These are phyloP conservation scores for Amphilophus citrinellus DNA, from an alignment of 2,113 vertebrate species.

Conservation along the genomic window DNA sequence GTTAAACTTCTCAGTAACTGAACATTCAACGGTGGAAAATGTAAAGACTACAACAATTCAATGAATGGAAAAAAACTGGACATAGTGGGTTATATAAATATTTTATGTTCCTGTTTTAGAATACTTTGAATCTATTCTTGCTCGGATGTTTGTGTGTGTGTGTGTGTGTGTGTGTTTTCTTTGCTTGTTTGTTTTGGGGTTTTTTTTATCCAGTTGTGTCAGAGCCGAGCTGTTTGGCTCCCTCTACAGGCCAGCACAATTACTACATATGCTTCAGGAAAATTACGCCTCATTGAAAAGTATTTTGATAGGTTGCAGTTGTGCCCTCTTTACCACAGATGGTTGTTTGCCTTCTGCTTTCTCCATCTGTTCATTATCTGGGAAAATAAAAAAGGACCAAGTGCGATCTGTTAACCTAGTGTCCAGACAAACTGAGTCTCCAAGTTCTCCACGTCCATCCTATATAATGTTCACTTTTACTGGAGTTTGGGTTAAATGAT, in stretches of 20 bases:
- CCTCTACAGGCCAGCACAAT: background rate
- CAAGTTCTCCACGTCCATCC: background rate
- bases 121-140: background rate
- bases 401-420: background rate
- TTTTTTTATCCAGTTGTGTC: background rate
- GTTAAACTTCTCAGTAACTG: background rate
- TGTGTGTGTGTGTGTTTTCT: too few relatives aligned
- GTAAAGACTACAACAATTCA: background rate
- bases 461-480: background rate
- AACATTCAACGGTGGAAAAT: background rate
- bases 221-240: background rate
- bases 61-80: background rate
- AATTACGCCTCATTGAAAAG: background rate
- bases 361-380: accelerated
- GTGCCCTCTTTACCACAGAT: too few relatives aligned
- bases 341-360: accelerated
- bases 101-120: background rate
- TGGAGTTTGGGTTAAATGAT: background rate
- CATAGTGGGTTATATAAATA: background rate
- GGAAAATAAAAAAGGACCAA: background rate
- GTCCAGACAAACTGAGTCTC: background rate
- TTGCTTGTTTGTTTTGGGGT: too few relatives aligned
- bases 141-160: background rate
- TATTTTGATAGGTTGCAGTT: background rate
- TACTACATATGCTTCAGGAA: background rate